Conservation (phyloP, 2,797 vertebrate genomes). For the Carduelis carduelis region DNA sequence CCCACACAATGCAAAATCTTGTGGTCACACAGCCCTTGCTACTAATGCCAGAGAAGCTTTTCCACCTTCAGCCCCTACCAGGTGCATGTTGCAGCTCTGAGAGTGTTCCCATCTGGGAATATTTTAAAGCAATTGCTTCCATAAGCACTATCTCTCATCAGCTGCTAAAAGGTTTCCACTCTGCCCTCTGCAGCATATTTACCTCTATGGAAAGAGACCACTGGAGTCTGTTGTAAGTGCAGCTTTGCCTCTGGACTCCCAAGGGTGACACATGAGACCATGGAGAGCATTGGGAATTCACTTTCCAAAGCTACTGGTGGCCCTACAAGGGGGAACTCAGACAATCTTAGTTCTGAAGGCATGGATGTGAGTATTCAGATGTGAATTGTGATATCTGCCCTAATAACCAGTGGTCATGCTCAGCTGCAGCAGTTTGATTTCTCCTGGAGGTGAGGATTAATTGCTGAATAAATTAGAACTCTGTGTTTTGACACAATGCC, state of each 20-base stretch:
- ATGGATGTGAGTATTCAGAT: neutral
- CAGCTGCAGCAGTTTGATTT: neutral
- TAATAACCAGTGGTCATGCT: neutral
- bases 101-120: neutral
- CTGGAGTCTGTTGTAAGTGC: neutral
- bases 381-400: neutral
- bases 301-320: neutral
- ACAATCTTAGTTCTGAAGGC: neutral
- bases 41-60: neutral
- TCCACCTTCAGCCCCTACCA: neutral
- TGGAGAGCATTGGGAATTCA: accelerated
- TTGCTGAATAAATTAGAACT: neutral
- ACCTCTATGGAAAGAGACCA: neutral
- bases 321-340: neutral
- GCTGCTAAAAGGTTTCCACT: neutral
- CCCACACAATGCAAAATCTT: neutral
- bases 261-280: neutral
- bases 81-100: neutral
- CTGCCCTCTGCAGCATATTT: neutral
- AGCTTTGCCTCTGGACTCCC: neutral
- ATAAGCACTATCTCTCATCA: neutral
- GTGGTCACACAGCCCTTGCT: neutral
- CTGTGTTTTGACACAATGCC: neutral
- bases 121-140: neutral
- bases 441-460: neutral